Conservation (phyloP, 37 sponge, comb jelly and placozoan genomes). For the Aplysina aerophoba region DNA sequence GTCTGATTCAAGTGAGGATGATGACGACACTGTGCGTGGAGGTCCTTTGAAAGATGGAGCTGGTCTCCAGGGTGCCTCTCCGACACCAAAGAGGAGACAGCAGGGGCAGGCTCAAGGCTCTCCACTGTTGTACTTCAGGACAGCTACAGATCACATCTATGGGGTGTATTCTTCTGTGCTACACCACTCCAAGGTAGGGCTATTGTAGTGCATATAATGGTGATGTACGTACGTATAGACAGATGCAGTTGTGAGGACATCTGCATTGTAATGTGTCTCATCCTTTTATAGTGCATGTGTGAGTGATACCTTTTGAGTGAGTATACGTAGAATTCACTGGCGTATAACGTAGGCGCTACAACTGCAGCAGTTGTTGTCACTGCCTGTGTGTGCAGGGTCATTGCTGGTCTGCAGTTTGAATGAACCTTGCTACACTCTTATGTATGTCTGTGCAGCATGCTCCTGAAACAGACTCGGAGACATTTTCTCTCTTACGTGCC, state of each 20-base stretch:
- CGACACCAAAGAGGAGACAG: neutral
- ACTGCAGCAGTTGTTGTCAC: neutral
- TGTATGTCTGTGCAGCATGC: too few relatives aligned
- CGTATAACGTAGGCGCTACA: neutral
- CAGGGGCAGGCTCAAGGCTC: neutral
- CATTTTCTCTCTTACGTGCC: too few relatives aligned
- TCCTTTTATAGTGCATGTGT: too few relatives aligned
- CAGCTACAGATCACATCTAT: slow-evolving; percentile 15
- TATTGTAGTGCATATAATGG: neutral
- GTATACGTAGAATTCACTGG: neutral
- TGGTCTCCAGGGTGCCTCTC: neutral
- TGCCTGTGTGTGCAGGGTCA: neutral
- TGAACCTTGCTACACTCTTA: too few relatives aligned
- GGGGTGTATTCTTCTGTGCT: slow-evolving; percentile 50
- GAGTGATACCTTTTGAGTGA: neutral
- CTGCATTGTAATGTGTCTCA: too few relatives aligned
- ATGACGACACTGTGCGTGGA: neutral
- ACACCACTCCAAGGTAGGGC: slow-evolving; percentile 36
- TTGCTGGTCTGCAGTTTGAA: too few relatives aligned
- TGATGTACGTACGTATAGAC: too few relatives aligned
- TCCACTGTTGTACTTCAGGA: slow-evolving; percentile 40
- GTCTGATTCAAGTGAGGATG: slow-evolving; percentile 50
- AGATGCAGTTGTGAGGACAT: too few relatives aligned
- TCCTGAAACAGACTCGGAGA: too few relatives aligned
- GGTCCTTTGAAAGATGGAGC: neutral